Conservation (phyloP, 2,888 invertebrate species). For the Yponomeuta cagnagella region DNA sequence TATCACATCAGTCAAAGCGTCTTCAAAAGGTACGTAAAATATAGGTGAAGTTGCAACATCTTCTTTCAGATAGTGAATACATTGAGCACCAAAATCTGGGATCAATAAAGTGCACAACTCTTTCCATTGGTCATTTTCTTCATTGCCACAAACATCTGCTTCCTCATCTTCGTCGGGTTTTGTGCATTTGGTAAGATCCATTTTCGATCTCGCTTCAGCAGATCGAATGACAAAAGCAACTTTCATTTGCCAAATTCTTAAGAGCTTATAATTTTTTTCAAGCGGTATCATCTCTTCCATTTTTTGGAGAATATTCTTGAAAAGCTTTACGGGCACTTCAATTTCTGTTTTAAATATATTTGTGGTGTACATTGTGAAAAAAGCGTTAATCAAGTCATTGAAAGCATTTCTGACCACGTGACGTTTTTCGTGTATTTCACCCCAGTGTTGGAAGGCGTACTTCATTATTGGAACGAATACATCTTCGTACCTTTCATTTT, state of each 20-base stretch:
- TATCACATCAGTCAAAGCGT: neutral
- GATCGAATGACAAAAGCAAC: slow-evolving; percentile 23
- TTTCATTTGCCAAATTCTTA: slow-evolving; percentile 41
- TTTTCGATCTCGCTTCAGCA: neutral
- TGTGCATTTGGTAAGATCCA: neutral
- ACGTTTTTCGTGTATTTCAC: slow-evolving; percentile 26
- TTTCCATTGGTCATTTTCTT: slow-evolving; percentile 25
- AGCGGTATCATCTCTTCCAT: slow-evolving; percentile 31
- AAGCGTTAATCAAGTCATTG: slow-evolving; percentile 26
- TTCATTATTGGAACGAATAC: slow-evolving; percentile 38
- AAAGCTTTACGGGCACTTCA: slow-evolving; percentile 35
- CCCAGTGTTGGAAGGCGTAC: slow-evolving; percentile 32
- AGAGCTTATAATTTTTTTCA: slow-evolving; percentile 40
- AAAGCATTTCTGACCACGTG: slow-evolving; percentile 29
- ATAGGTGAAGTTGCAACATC: slow-evolving; percentile 43
- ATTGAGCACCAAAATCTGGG: slow-evolving; percentile 36
- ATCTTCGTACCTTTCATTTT: slow-evolving; percentile 37
- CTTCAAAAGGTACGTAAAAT: slow-evolving; percentile 21
- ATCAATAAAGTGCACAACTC: slow-evolving; percentile 26
- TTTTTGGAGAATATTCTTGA: slow-evolving; percentile 29
- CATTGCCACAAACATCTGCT: slow-evolving; percentile 20
- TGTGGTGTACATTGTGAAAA: neutral
- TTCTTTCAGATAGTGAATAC: slow-evolving; percentile 37
- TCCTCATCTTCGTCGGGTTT: neutral
- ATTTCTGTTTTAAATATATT: slow-evolving; percentile 27